These are phyloP conservation scores for Cephus sareptanus DNA, from an alignment of 2,888 invertebrate genomes.

Conservation along the genomic window DNA sequence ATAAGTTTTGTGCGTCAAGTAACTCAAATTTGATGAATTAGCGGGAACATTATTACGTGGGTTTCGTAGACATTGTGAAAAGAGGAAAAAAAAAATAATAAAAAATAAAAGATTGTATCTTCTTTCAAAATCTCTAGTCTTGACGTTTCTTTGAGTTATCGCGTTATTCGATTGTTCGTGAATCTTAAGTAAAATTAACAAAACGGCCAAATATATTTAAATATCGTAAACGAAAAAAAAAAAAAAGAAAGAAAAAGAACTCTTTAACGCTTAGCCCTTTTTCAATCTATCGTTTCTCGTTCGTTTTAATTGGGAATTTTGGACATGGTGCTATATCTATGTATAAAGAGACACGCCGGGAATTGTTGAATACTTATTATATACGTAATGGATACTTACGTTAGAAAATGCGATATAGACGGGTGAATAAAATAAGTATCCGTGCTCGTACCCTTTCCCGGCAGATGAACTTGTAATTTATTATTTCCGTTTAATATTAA, in stretches of 20 bases:
- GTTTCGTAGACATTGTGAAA: conserved; percentile 6
- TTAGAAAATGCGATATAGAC: background rate
- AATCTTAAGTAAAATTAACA: background rate
- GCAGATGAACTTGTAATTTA: background rate
- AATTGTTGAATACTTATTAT: conserved; percentile 34
- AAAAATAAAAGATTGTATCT: conserved; percentile 1
- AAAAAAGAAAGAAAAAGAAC: background rate
- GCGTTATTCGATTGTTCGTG: conserved; percentile 28
- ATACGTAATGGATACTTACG: background rate
- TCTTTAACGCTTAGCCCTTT: background rate
- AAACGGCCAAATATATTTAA: conserved; percentile 48
- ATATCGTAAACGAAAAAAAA: conserved; percentile 1
- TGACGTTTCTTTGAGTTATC: conserved; percentile 26
- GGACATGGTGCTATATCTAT: conserved; percentile 47
- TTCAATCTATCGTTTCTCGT: background rate
- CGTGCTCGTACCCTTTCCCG: background rate
- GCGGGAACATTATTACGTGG: conserved; percentile 4
- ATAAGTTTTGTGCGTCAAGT: background rate
- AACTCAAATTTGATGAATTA: background rate
- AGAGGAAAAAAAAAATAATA: no score
- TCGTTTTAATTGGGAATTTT: conserved; percentile 35
- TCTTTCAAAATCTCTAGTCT: conserved; percentile 61
- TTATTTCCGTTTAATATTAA: conserved; percentile 48
- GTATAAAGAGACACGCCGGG: conserved; percentile 32
- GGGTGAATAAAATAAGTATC: background rate